Evolutionary conservation across 30 jellyfish, hydroid and myxozoan genomes (phyloP), one percentile per base, ranked within the genome.

Genomic region (Mastigias papua): DNA sequence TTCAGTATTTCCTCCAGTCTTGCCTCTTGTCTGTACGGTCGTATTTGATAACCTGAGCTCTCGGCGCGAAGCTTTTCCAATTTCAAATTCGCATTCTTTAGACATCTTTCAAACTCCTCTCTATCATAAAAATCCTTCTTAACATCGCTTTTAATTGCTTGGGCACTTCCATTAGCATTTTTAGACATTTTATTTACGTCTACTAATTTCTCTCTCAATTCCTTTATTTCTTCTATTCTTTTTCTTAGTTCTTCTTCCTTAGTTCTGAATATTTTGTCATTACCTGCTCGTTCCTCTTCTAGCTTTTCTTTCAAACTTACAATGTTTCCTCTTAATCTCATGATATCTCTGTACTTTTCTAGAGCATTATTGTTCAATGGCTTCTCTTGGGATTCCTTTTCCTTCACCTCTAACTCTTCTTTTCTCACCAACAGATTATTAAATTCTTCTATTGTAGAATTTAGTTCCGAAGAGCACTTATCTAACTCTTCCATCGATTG

Each of bases 381-480:
- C 65, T 34, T 73, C 22, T 37, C 70, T 48, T 30, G 33, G 32
- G 51, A 73, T 48, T 73, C 71, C 30, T 73, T 73, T 16, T 73
- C 84, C 7, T 35, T 35, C 69, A 35, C 0, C 54, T 35, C 22
- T 30, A 46, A 17, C 13, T 48, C 48, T 28, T 73, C 51, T n/a
- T 73, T 46, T 46, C 27, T 73, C 69, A 48, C 27, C 84, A 33
- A 25, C 25, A 73, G 48, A 46, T 25, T 32, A 25, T 73, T 73
- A 20, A 73, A 73, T 48, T 73, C 84, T 8, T 73, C 26, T 25
- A 73, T 73, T 37, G 84, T 73, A 2, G 84, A 69, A 33, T 73
- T 48, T 26, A 34, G 70, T 33, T 73, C 84, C 48, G 27, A 17
- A 19, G 23, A 32, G 5, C 22, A 28, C 33, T 33, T 30, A 2